Evolutionary conservation across 2,888 invertebrate species (phyloP).

Genomic region (Oscheius sp.): DNA sequence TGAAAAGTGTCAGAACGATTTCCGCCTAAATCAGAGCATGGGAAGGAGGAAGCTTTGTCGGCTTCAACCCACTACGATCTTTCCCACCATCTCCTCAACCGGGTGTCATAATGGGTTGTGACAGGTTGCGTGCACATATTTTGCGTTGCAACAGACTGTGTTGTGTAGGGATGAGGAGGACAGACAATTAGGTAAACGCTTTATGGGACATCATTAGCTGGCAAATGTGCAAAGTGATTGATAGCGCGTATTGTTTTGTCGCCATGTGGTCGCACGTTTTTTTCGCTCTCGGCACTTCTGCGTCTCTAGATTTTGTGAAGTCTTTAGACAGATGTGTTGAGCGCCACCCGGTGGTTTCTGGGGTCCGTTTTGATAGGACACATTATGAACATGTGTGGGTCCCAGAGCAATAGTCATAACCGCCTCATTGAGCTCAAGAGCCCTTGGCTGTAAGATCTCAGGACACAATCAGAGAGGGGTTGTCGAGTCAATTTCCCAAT

Average conservation of each 20-base stretch:
- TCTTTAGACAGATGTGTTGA: background rate
- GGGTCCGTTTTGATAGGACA: conserved; percentile 21
- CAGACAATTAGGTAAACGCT: conserved; percentile 12
- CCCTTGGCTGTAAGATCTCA: conserved; percentile 5
- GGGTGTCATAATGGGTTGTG: conserved; percentile 17
- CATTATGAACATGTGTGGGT: conserved; percentile 27
- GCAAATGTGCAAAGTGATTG: conserved; percentile 12
- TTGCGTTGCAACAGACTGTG: too few relatives aligned
- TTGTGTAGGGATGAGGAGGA: background rate
- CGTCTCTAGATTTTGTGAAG: conserved; percentile 3
- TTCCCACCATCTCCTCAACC: conserved; percentile 18
- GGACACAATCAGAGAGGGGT: too few relatives aligned
- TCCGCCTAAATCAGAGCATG: conserved; percentile 8
- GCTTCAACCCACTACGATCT: conserved; percentile 1
- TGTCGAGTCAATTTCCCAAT: too few relatives aligned
- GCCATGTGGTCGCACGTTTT: conserved; percentile 22
- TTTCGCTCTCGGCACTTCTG: background rate
- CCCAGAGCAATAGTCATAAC: conserved; percentile 12
- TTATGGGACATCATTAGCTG: conserved; percentile 10
- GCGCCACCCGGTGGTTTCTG: conserved; percentile 18
- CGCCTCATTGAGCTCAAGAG: conserved; percentile 28
- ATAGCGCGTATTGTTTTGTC: conserved; percentile 27
- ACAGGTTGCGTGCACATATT: conserved; percentile 16
- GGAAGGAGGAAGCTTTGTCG: background rate
- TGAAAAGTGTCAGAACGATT: conserved; percentile 2